phyloP scores from a whole-genome alignment of 2,113 vertebrate species.

The Sterna hirundo region DNA sequence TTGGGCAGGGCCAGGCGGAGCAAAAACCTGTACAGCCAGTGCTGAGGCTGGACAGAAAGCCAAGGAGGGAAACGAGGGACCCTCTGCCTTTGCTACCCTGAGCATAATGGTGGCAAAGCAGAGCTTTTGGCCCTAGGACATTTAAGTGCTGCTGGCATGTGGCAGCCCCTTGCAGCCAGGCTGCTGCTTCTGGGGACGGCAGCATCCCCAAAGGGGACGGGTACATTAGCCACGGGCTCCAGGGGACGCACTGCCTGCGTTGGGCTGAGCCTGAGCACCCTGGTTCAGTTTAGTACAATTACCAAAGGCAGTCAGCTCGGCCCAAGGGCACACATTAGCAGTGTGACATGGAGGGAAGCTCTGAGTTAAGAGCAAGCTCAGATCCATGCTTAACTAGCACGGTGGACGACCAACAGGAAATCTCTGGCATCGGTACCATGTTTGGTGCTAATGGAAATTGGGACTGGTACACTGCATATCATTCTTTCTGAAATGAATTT shows the following conservation, averaged over 20 bases:
- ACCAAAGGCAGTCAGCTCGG: not conserved
- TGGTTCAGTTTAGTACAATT: not conserved
- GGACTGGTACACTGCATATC: not conserved
- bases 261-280: not conserved
- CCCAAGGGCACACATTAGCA: accelerated
- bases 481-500: not conserved
- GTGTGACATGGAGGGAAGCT: not conserved
- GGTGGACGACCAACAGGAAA: not conserved
- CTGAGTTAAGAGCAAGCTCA: not conserved
- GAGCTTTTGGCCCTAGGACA: not conserved
- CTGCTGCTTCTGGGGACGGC: not conserved
- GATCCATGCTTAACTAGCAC: not conserved
- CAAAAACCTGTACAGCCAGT: accelerated
- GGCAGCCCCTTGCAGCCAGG: not conserved
- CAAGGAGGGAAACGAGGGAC: not conserved
- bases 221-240: accelerated
- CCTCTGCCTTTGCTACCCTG: not conserved
- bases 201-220: not conserved
- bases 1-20: not conserved
- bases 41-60: not conserved
- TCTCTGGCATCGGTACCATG: not conserved
- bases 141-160: not conserved
- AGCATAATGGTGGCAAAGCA: not conserved
- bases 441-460: not conserved
- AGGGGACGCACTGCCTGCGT: not conserved